Evolutionary conservation across 2,113 vertebrate species (phyloP).

Genomic region (Nothobranchius furzeri): DNA sequence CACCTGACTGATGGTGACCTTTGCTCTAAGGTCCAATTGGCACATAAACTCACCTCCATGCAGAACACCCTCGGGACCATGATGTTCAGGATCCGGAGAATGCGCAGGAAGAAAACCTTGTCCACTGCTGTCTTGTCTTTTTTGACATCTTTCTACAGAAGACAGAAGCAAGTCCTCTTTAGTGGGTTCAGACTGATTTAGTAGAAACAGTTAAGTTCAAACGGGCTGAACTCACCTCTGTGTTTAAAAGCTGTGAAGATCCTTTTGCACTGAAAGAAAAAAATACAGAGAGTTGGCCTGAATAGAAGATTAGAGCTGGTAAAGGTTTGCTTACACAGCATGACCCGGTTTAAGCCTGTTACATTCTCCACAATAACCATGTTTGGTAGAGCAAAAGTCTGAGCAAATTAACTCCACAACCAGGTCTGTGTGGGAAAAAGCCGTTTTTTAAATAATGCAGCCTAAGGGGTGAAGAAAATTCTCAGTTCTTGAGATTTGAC

Average conservation of each 20-base stretch:
- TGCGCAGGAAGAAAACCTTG: conserved; percentile 85
- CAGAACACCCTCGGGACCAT: conserved; percentile 88
- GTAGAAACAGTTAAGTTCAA: background rate
- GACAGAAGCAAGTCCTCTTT: background rate
- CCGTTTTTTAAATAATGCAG: too few relatives aligned
- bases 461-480: too few relatives aligned
- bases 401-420: too few relatives aligned
- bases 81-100: conserved; percentile 85
- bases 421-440: too few relatives aligned
- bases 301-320: too few relatives aligned
- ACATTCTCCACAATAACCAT: too few relatives aligned
- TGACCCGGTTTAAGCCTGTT: background rate
- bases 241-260: conserved; percentile 74
- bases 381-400: too few relatives aligned
- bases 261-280: conserved; percentile 38
- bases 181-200: too few relatives aligned
- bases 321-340: too few relatives aligned
- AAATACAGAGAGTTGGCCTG: background rate
- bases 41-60: conserved; percentile 86
- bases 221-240: conserved; percentile 80
- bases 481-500: too few relatives aligned
- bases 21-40: background rate
- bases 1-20: conserved; percentile 25
- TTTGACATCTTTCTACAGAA: conserved; percentile 86
- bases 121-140: conserved; percentile 92